Evolutionary conservation across 2,797 vertebrate genomes (phyloP).

Genomic region (Scleropages formosus): DNA sequence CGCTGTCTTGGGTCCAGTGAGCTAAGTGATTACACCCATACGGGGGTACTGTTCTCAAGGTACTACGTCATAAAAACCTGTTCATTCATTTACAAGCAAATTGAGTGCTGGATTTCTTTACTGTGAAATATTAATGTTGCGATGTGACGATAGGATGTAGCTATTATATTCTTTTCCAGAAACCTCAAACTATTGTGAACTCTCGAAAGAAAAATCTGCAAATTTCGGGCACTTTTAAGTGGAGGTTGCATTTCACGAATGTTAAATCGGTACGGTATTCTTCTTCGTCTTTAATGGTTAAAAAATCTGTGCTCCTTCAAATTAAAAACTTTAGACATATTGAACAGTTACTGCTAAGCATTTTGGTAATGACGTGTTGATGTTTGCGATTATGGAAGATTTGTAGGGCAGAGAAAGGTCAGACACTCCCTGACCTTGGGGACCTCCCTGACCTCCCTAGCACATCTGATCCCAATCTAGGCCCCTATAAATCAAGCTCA

Average conservation of each 20-base stretch:
- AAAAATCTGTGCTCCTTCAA: not conserved
- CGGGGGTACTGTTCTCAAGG: conserved; percentile 11
- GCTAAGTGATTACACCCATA: conserved; percentile 6
- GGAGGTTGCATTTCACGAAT: not conserved
- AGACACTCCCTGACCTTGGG: conserved; percentile 58
- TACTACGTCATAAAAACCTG: conserved; percentile 25
- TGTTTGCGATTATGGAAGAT: conserved; percentile 38
- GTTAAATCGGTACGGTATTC: conserved; percentile 13
- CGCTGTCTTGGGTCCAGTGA: not conserved
- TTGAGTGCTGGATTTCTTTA: conserved; percentile 13
- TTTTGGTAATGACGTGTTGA: conserved; percentile 9
- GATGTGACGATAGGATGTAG: too few species aligned
- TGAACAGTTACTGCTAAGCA: not conserved
- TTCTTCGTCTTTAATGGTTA: conserved; percentile 2
- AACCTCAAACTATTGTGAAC: not conserved
- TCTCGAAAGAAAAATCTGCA: conserved; percentile 17
- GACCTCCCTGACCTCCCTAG: too few species aligned
- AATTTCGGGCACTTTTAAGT: not conserved
- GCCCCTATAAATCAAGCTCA: conserved; percentile 57
- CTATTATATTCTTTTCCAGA: conserved; percentile 23
- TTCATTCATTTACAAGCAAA: conserved; percentile 27
- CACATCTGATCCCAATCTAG: conserved; percentile 59
- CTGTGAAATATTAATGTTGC: too few species aligned
- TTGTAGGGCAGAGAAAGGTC: conserved; percentile 30
- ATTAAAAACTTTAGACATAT: not conserved